Percentiles rank a stretch among this genome's conserved stretches.
Evolutionary conservation across 2,888 invertebrate species (phyloP).

Genomic region (Orgyia antiqua): DNA sequence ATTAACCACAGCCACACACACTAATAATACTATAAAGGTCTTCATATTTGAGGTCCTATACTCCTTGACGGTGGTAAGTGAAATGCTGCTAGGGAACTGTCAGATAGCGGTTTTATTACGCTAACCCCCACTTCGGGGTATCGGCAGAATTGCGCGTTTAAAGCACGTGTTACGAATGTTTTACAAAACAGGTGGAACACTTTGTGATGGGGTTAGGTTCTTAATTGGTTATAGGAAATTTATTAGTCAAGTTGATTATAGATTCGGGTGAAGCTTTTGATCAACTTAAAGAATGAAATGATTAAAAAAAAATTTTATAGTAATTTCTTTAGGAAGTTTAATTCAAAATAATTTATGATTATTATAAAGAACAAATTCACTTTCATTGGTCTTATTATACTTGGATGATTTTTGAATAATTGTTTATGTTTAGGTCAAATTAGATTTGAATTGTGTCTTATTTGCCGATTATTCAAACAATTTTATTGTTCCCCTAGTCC

Average conservation of each 20-base stretch:
- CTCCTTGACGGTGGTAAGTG: conserved; percentile 49
- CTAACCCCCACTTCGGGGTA: conserved; percentile 54
- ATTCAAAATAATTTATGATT: too few species aligned
- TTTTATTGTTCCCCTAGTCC: too few species aligned
- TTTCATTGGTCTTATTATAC: too few species aligned
- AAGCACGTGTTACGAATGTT: conserved; percentile 32
- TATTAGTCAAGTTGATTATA: conserved; percentile 3
- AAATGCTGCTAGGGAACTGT: conserved; percentile 55
- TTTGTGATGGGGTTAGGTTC: conserved; percentile 14
- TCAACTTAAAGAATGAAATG: too few species aligned
- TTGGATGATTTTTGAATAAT: too few species aligned
- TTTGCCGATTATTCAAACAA: too few species aligned
- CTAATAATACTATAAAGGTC: conserved; percentile 62
- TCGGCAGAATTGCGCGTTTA: conserved; percentile 43
- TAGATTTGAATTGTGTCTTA: too few species aligned
- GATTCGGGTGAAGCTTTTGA: background rate
- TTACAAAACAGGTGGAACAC: conserved; percentile 32
- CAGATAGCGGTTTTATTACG: conserved; percentile 64
- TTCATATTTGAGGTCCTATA: conserved; percentile 56
- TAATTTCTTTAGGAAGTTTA: too few species aligned
- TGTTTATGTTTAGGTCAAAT: too few species aligned
- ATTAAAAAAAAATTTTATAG: too few species aligned
- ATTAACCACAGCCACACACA: conserved; percentile 67
- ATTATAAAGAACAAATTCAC: too few species aligned
- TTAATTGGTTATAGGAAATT: conserved; percentile 8